phyloP scores from a whole-genome alignment of 2,797 vertebrate genomes.

The Lerista edwardsae region DNA sequence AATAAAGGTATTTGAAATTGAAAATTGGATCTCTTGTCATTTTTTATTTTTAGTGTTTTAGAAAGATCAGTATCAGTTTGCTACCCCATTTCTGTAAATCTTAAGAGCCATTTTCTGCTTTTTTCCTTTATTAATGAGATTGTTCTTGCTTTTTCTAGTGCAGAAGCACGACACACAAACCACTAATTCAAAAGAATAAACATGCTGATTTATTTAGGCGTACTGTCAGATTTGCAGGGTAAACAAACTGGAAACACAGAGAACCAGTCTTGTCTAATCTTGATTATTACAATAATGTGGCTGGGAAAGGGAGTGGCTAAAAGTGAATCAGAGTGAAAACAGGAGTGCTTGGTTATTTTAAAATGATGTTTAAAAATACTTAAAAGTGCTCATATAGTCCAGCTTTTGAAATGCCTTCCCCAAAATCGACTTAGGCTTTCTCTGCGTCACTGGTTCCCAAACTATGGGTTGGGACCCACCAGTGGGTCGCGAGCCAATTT shows the following conservation, averaged over 20 bases:
- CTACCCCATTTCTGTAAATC: background rate
- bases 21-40: background rate
- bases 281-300: background rate
- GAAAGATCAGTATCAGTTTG: background rate
- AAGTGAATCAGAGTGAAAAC: background rate
- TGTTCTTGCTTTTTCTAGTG: background rate
- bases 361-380: no score
- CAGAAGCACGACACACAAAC: background rate
- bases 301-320: background rate
- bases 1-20: no score
- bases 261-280: background rate
- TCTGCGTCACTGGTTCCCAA: background rate
- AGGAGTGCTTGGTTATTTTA: background rate
- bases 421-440: conserved; percentile 39
- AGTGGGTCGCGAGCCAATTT: no score
- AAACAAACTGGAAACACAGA: conserved; percentile 3
- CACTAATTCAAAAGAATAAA: background rate
- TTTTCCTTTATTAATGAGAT: background rate
- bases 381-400: background rate
- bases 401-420: background rate
- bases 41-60: background rate
- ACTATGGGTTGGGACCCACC: no score
- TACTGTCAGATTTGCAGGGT: conserved; percentile 17
- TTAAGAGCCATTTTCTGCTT: background rate
- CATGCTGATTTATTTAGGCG: background rate